Evolutionary conservation across 2,888 invertebrate species (phyloP), one percentile per base, ranked within the genome.

Genomic region (Adelognathus sp.): DNA sequence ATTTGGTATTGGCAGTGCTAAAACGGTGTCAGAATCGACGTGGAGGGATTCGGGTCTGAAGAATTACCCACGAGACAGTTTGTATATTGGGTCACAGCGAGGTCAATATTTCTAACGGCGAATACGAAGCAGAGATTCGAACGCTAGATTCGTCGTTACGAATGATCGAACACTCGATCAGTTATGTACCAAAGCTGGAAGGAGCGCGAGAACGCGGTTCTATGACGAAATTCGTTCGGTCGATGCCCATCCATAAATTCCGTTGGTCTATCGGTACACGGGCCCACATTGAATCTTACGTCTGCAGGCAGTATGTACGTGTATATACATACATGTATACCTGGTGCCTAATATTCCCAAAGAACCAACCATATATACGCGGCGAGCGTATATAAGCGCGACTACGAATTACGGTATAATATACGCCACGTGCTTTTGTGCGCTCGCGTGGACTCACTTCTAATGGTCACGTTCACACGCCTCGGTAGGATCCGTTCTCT

Each of bases 381-480:
- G 33, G 21, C 29, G 24, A 69, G 18, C 52, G 27, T 36, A 29
- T 60, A 50, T 36, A 18, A 29, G 39, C 52, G 52, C 44, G 46
- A 39, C 54, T 16, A 72, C 29, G 18, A 79, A 67, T 78, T 75
- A 75, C 75, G 61, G 75, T 75, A 75, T 75, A 71, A 67, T 64
- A 72, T 71, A 70, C 60, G 74, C 29, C 67, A 56, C 36, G 64
- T 36, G 56, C 61, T 71, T 66, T 79, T 56, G 46, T 31, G 33
- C 54, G 39, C 18, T 46, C 9, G n/a, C n/a, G 56, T 58, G 54
- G 52, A 44, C 61, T 79, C 50, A 46, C 61, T 31, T 74, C 71
- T 79, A 75, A 79, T 79, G 75, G 66, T 79, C 75, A 78, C 74
- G 75, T 75, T 75, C 74, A 63, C 71, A 72, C 71, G 75, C 66